Percentiles rank a stretch among this genome's conserved stretches.
Conservation (phyloP, 2,113 vertebrate species). For the Anthoscopus minutus region DNA sequence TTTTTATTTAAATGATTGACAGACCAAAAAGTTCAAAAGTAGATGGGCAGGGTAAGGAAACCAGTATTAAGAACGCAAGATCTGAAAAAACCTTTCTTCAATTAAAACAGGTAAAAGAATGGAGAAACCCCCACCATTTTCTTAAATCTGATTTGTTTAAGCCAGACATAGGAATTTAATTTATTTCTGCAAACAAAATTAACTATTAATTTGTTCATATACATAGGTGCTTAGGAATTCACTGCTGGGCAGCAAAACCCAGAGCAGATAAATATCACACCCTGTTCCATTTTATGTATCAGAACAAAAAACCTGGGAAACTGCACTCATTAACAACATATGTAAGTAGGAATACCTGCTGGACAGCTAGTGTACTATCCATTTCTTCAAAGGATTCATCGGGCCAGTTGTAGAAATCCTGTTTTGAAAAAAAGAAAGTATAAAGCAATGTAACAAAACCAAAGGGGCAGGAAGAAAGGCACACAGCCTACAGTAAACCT, state of each 20-base stretch:
- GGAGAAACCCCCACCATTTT: neutral
- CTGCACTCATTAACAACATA: neutral
- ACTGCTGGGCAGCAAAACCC: neutral
- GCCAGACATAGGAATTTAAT: neutral
- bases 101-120: neutral
- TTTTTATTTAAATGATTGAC: neutral
- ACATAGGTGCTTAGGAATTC: neutral
- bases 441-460: neutral
- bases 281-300: neutral
- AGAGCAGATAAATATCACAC: neutral
- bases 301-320: neutral
- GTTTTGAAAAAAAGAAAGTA: neutral
- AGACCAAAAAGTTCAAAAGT: neutral
- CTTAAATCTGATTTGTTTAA: neutral
- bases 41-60: neutral
- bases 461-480: neutral
- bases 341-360: conserved; percentile 78
- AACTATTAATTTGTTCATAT: neutral
- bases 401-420: conserved; percentile 99
- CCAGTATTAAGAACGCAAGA: neutral
- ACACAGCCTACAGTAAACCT: neutral
- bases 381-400: conserved; percentile 99
- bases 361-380: conserved; percentile 97
- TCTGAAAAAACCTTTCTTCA: neutral
- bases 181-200: neutral